Percentiles rank a stretch among this genome's conserved stretches.
These are phyloP conservation scores for Bambusicola thoracicus DNA, from an alignment of 2,113 vertebrate species.

Conservation along the genomic window DNA sequence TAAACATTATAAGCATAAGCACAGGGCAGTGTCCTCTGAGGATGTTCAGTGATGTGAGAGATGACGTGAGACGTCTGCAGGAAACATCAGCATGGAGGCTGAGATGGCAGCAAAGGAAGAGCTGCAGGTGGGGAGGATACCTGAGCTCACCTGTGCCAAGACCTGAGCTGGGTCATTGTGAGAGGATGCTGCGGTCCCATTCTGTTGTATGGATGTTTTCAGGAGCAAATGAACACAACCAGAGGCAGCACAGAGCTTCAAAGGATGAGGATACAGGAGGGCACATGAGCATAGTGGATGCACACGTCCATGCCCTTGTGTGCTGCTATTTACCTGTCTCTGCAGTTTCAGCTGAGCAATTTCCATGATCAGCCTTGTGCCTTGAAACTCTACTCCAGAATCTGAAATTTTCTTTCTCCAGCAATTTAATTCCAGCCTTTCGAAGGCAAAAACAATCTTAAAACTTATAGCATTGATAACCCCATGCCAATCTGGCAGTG, in stretches of 20 bases:
- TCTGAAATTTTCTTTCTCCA: background rate
- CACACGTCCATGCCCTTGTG: background rate
- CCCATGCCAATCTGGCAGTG: background rate
- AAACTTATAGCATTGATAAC: background rate
- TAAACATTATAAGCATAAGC: background rate
- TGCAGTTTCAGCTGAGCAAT: background rate
- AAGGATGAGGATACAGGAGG: accelerated
- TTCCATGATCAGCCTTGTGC: background rate
- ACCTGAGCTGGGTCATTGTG: background rate
- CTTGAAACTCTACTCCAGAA: accelerated
- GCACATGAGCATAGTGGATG: accelerated
- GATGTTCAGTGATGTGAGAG: background rate
- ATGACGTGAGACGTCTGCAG: background rate
- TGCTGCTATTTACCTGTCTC: accelerated
- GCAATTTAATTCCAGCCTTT: background rate
- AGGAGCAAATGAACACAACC: background rate
- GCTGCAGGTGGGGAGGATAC: background rate
- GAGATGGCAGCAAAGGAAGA: background rate
- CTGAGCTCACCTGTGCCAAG: accelerated
- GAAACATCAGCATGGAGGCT: background rate
- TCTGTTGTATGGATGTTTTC: background rate
- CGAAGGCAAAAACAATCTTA: background rate
- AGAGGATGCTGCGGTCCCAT: background rate
- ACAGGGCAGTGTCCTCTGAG: background rate
- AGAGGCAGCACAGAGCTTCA: accelerated